Percentiles rank a stretch among this genome's conserved stretches.
Conservation (phyloP, 2,113 vertebrate species). For the Strigops habroptila region DNA sequence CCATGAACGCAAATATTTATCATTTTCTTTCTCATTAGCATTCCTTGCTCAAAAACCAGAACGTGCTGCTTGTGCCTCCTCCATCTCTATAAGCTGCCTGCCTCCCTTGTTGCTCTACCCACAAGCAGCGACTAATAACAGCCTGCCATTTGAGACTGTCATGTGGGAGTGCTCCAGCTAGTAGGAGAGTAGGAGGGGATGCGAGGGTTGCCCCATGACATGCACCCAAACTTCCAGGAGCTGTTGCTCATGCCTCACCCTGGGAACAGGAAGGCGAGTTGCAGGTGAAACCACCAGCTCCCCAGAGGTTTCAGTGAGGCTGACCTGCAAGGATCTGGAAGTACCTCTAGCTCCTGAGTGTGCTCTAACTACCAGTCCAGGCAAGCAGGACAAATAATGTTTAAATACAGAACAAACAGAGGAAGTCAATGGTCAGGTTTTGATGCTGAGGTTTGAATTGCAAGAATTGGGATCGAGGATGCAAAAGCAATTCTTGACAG, state of each 20-base stretch:
- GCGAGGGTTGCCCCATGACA: background rate
- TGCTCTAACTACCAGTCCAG: background rate
- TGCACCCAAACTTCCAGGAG: background rate
- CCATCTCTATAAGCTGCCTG: background rate
- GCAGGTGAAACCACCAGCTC: background rate
- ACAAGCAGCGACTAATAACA: background rate
- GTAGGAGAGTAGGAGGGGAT: background rate
- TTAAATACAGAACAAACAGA: background rate
- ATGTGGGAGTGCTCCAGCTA: background rate
- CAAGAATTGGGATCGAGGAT: background rate
- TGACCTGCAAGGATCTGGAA: background rate
- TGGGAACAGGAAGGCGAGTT: background rate
- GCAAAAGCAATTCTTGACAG: background rate
- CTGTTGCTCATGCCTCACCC: accelerated
- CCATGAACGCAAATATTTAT: constrained; percentile 32
- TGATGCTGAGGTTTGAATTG: background rate
- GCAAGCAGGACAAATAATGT: background rate
- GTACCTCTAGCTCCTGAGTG: background rate
- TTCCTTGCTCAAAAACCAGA: background rate
- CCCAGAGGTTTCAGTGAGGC: background rate
- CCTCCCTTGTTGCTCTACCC: background rate
- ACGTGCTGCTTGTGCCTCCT: background rate
- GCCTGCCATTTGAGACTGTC: background rate
- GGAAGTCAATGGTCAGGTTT: background rate
- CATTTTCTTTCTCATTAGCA: constrained; percentile 26